Evolutionary conservation across 2,113 vertebrate species (phyloP), one percentile per base, ranked within the genome.

Genomic region (Cheilinus undulatus): DNA sequence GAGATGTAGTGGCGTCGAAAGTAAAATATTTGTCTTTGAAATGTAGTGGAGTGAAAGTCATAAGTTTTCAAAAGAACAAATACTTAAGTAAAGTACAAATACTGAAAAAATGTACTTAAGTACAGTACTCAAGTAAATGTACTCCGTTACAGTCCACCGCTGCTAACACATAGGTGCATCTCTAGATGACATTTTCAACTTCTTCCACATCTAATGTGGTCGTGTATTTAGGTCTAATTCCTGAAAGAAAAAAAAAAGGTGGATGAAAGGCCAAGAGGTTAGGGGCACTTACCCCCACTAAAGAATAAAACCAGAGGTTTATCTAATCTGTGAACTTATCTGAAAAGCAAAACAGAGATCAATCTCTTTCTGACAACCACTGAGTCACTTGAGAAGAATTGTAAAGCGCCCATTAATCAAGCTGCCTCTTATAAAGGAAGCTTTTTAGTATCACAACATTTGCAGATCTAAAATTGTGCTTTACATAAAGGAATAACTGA

Each of bases 251-350:
- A 22, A 69, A 51, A 53, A 63, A 11, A 32, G n/a, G 12, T 24
- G 2, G 28, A 23, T 71, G 11, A 54, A 75, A 63, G 54, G 50
- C 69, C 7, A 19, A 17, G 40, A 42, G 40, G 40, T 46, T 19
- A 56, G 13, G 51, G 42, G 13, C 38, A 15, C 14, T 22, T 8
- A 43, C 19, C 50, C 24, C 38, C 12, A 59, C 23, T 34, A 11
- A 13, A 43, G 14, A 56, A 73, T 64, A 56, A 45, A 76, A 80
- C 51, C 46, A 30, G n/a, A 59, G 40, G 48, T 79, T 84, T 80
- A 78, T 73, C 73, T 85, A 57, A 88, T 88, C 78, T 52, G 53
- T 67, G 72, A 78, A 67, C 12, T 56, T 34, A 79, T 89, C 77
- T 72, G 53, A 66, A 80, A 57, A 65, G 38, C 27, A 70, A 67